phyloP scores from a whole-genome alignment of 2,888 invertebrate genomes.

The Lepetodrilus schrolli region DNA sequence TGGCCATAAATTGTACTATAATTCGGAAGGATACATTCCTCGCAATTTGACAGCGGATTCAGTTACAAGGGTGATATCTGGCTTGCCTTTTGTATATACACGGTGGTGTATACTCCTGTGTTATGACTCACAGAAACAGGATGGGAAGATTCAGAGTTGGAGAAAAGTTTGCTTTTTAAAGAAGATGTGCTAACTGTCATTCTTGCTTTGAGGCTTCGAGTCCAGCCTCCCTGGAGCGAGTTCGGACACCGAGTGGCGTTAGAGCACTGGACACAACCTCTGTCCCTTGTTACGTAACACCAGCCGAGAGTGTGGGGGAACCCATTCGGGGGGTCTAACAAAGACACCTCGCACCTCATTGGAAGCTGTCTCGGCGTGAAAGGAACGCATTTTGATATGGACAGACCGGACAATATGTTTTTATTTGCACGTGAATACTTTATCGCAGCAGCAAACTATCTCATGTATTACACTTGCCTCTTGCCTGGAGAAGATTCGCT shows the following conservation, averaged over 20 bases:
- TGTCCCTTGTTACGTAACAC: constrained; percentile 20
- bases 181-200: neutral
- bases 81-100: neutral
- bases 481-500: neutral
- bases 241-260: neutral
- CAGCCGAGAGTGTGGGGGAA: neutral
- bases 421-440: constrained; percentile 27
- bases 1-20: constrained; percentile 20
- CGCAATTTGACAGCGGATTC: constrained; percentile 21
- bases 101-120: neutral
- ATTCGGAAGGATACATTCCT: constrained; percentile 21
- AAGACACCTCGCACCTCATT: constrained; percentile 1
- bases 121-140: neutral
- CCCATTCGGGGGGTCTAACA: neutral
- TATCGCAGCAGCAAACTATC: constrained; percentile 8
- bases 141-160: neutral
- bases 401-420: constrained; percentile 20
- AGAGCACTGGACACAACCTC: neutral
- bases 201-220: too few species aligned
- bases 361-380: neutral
- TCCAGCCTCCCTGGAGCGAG: neutral
- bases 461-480: constrained; percentile 19
- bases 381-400: constrained; percentile 11
- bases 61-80: constrained; percentile 5
- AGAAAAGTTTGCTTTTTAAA: neutral